Base-by-base conservation (phyloP, 2,888 invertebrate species). In the Synergus itoensis region DNA sequence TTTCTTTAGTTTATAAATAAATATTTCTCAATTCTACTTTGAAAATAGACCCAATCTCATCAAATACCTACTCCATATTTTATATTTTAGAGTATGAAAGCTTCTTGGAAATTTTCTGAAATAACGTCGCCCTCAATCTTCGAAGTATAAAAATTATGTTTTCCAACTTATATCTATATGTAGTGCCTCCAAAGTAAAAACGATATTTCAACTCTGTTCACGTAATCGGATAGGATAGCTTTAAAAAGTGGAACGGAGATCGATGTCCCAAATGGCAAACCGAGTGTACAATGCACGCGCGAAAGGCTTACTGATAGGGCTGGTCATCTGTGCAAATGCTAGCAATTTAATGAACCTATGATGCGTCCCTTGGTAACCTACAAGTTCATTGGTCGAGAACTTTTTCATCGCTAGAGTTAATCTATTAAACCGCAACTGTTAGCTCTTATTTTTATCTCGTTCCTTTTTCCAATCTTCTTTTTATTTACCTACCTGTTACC, bases 231-330 rank as follows among this genome's bases (percentile, higher is more conserved):
- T 73, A 57, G 40, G 53, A 73, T 53, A 73, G 73, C 53, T 73
- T 73, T 73, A 40, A 73, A 73, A 83, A 82, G 65, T 79, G 76
- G 76, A 80, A 76, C 73, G 45, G 18, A 79, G 87, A 88, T 88
- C 86, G 86, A 86, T 87, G 85, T 83, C 82, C 85, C 82, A 81
- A 82, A 86, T 87, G 79, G 81, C 84, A 84, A 86, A 79, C 82
- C 77, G 80, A 85, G 85, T 84, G 84, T 82, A 80, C 62, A 73
- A 78, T 69, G 77, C 57, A 65, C 48, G 53, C 43, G 57, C 73
- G 40, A 73, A 73, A 73, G 73, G n/a, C 53, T 73, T 53, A 53
- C 53, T 48, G 48, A 69, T 77, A 82, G 73, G 64, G 28, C 75
- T 79, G 28, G 77, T 79, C 73, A 73, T 73, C 73, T 73, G 53